These are phyloP conservation scores for Sphaeramia orbicularis DNA, from an alignment of 2,797 vertebrate species.

Conservation along the genomic window DNA sequence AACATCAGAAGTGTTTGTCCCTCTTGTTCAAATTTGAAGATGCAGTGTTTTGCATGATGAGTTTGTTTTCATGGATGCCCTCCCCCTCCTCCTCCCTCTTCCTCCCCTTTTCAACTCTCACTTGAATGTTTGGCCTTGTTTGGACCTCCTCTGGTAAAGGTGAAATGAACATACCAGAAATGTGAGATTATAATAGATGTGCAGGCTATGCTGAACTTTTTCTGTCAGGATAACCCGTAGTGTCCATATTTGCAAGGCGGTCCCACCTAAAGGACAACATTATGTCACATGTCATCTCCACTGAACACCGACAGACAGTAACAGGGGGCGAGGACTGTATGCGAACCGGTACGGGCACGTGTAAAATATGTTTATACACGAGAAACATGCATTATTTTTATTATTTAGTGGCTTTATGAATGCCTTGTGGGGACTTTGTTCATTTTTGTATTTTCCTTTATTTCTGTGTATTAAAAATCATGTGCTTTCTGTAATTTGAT, in stretches of 20 bases:
- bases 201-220: slow-evolving; percentile 67
- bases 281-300: slow-evolving; percentile 51
- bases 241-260: slow-evolving; percentile 58
- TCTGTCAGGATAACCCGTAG: slow-evolving; percentile 60
- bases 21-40: slow-evolving; percentile 71
- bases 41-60: slow-evolving; percentile 82
- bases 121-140: slow-evolving; percentile 69
- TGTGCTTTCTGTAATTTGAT: slow-evolving; percentile 88
- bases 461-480: slow-evolving; percentile 92
- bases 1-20: slow-evolving; percentile 55
- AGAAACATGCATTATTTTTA: slow-evolving; percentile 93
- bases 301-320: slow-evolving; percentile 45
- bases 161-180: slow-evolving; percentile 52
- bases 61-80: slow-evolving; percentile 86
- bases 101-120: slow-evolving; percentile 47
- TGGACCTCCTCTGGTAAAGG: slow-evolving; percentile 57
- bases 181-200: slow-evolving; percentile 73
- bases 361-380: slow-evolving; percentile 97
- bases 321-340: slow-evolving; percentile 54
- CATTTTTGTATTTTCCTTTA: slow-evolving; percentile 84
- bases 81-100: slow-evolving; percentile 28
- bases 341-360: slow-evolving; percentile 88
- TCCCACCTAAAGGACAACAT: slow-evolving; percentile 49
- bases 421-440: slow-evolving; percentile 87
- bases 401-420: slow-evolving; percentile 92